Base-by-base conservation (phyloP, 2,888 invertebrate genomes). In the Eudemis profundana region DNA sequence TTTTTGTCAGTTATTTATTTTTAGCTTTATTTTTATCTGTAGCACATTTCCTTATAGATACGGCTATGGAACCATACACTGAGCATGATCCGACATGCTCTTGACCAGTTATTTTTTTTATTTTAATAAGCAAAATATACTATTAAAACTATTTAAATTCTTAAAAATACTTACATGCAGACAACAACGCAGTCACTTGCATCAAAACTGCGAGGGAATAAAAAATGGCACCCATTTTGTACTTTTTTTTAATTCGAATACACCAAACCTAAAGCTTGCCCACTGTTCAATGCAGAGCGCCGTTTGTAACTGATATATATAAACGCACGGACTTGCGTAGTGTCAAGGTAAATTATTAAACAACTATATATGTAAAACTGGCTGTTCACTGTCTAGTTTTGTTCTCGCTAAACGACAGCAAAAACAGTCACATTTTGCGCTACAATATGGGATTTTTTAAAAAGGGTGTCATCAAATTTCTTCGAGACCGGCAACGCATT, bases 91-190 rank as follows among this genome's bases (percentile, higher is more conserved):
- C n/a, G n/a, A n/a, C n/a, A n/a, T n/a, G n/a, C n/a, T n/a, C n/a
- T n/a, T n/a, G n/a, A n/a, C n/a, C n/a, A n/a, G n/a, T n/a, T n/a
- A n/a, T n/a, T n/a, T n/a, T n/a, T n/a, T n/a, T n/a, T n/a, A n/a
- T n/a, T n/a, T n/a, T n/a, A n/a, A n/a, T n/a, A n/a, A n/a, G n/a
- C n/a, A n/a, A n/a, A n/a, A n/a, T n/a, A n/a, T n/a, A n/a, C n/a
- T n/a, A 33, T 33, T 8, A 33, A 33, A 33, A 33, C 2, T 10
- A 33, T 33, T 10, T 2, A 33, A 62, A 40, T 46, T 40, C 14
- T 56, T 60, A 42, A 51, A 23, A 49, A 65, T 27, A 82, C 84
- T 84, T 76, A 85, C 84, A 68, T 12, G 72, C 77, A 42, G 79
- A 65, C 36, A 77, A 74, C 57, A 78, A 73, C 42, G 75, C 63